Base-by-base conservation (phyloP, 2,797 vertebrate species). In the Syngnathus rostellatus region DNA sequence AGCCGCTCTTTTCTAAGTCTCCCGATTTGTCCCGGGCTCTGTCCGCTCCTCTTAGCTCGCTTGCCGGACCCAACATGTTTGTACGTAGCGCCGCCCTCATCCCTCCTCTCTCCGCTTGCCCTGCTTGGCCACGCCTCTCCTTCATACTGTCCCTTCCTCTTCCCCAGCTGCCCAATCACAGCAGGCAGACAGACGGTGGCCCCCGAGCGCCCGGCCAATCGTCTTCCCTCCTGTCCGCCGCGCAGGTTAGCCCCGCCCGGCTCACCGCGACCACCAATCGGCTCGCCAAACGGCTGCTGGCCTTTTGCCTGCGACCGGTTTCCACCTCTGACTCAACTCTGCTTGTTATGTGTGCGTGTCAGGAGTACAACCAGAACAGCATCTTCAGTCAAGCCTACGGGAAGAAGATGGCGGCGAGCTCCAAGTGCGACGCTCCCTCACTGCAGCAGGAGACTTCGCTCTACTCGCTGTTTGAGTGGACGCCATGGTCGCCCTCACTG, bases 1-100 rank as follows among this genome's bases (percentile, higher is more conserved):
- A 97, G 93, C 93, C 97, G 84, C 88, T 94, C 89, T 98, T 98
- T 92, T 90, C 95, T 94, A 96, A 97, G 91, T 94, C 95, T 93
- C 94, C 94, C 90, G 95, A 95, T 92, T 95, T 97, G 94, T 98
- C 96, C 93, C 97, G 95, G 92, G 95, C 94, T 90, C 87, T 98
- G 91, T 92, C 95, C 74, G 93, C 93, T 76, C 94, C 95, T 89
- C 94, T 98, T 92, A 94, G 93, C 91, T 87, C 94, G 89, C 94
- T 95, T 92, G 92, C 96, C 85, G 95, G 96, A 97, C 91, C 93
- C 92, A 96, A 93, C 92, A 92, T 98, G 84, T 98, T 98, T 98
- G 97, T 99, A 99, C 95, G 97, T 99, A 95, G 7, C n/a, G 9
- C n/a, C 6, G 17, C 61, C 53, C 21, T 69, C 62, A 63, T 12